Base-by-base conservation (phyloP, 2,888 invertebrate species). In the Drosophila macrospina region DNA sequence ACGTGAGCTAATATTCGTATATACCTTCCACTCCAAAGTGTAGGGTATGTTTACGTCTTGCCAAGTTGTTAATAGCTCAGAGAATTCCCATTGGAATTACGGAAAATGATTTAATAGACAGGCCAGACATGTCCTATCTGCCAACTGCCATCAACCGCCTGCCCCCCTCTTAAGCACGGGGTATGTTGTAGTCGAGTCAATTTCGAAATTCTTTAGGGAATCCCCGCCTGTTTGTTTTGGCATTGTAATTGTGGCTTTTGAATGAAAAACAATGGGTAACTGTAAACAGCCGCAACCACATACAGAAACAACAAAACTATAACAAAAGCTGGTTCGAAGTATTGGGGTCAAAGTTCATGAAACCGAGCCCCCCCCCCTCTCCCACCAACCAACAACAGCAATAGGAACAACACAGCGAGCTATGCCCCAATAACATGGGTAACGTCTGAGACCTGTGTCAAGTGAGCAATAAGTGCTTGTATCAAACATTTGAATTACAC, bases 281-380 rank as follows among this genome's bases (percentile, higher is more conserved):
- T 70, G 59, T 60, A 54, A 66, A 57, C 66, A 63, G 41, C 28
- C 24, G 42, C 51, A 54, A 44, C 62, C 68, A 60, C 55, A 59
- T 37, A 44, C 57, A 60, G 60, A 13, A 69, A 54, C 61, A 69
- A 54, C 51, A 52, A 34, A 44, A 28, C 56, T 30, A 20, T 24
- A 37, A 69, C 70, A 65, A 61, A 57, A 45, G 44, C 24, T 20
- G 55, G n/a, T 32, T 59, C 30, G 30, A 60, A 36, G 56, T 63
- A 74, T 57, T 75, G 60, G 71, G 74, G 75, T 74, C 75, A 74
- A 71, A 67, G 74, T 66, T 66, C 74, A 56, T 63, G 59, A 70
- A 57, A 69, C 74, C 45, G 20, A 24, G 10, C 24, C 6, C n/a
- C n/a, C n/a, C n/a, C n/a, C n/a, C n/a, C n/a, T n/a, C n/a, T n/a